Evolutionary conservation across 2,888 invertebrate genomes (phyloP).

Genomic region (Cryptus viduatorius): DNA sequence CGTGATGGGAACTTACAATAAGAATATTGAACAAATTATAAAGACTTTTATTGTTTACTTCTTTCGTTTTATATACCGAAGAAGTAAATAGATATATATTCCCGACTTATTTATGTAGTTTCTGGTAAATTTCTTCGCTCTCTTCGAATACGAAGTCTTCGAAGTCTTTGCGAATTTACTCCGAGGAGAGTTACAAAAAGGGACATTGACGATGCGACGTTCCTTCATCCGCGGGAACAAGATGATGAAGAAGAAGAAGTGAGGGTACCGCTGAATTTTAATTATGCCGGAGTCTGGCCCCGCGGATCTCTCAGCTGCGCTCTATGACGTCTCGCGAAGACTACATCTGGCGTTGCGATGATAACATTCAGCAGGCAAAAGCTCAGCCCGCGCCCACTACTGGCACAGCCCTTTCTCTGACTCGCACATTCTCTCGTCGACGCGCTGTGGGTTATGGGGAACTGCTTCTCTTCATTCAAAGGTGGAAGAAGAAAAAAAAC

Average conservation of each 20-base stretch:
- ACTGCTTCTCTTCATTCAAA: conserved; percentile 74
- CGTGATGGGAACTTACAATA: not conserved
- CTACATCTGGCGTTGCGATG: conserved; percentile 77
- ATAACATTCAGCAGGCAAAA: conserved; percentile 76
- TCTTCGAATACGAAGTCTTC: not conserved
- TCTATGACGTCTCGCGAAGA: conserved; percentile 72
- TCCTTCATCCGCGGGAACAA: not conserved
- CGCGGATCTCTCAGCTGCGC: conserved; percentile 67
- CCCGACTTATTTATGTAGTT: not conserved
- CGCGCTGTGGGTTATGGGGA: conserved; percentile 18
- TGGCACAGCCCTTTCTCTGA: conserved; percentile 58
- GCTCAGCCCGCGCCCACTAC: conserved; percentile 43
- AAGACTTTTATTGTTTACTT: not conserved
- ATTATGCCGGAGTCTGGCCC: conserved; percentile 75
- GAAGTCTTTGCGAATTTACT: not conserved
- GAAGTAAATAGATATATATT: not conserved
- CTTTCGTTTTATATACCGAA: not conserved
- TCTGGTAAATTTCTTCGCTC: not conserved
- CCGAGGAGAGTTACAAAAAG: not conserved
- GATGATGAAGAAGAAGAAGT: conserved; percentile 13
- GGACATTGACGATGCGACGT: not conserved
- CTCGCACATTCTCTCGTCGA: conserved; percentile 41
- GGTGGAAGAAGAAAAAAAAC: conserved; percentile 62
- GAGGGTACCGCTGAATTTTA: conserved; percentile 76
- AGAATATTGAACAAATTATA: conserved; percentile 34